phyloP scores from a whole-genome alignment of 2,113 vertebrate genomes.

The Pelecanus crispus region DNA sequence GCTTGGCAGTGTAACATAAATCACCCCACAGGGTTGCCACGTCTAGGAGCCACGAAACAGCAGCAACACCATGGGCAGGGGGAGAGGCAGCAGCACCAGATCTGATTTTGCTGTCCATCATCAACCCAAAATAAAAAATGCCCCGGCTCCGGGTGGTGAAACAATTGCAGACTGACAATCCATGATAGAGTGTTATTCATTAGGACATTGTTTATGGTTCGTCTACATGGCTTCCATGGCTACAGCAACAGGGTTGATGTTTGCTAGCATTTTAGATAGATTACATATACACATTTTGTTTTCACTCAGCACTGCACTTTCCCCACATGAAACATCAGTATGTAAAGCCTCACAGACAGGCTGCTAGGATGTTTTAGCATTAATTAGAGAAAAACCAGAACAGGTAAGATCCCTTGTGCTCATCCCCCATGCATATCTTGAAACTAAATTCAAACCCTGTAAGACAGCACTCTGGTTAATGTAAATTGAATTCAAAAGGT shows the following conservation, averaged over 20 bases:
- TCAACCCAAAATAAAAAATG: background rate
- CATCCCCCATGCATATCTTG: background rate
- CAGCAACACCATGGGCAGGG: background rate
- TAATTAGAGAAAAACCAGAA: background rate
- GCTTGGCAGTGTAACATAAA: background rate
- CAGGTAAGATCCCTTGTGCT: background rate
- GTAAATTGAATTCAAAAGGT: background rate
- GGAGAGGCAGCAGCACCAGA: background rate
- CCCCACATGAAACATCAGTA: background rate
- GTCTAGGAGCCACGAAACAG: background rate
- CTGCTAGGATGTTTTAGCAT: background rate
- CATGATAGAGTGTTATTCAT: background rate
- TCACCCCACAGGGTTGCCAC: background rate
- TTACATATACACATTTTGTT: background rate
- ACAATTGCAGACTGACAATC: background rate
- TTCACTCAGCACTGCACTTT: background rate
- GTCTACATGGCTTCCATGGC: background rate
- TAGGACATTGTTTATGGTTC: background rate
- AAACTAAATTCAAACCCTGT: background rate
- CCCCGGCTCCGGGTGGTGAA: background rate
- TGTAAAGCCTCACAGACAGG: background rate
- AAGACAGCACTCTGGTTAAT: background rate
- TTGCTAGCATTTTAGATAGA: background rate
- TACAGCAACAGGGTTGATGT: background rate
- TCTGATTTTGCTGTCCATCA: background rate